Evolutionary conservation across 1,140 invertebrate species (phyloP), one percentile per base, ranked within the genome.

Genomic region (Drosophila punjabiensis): DNA sequence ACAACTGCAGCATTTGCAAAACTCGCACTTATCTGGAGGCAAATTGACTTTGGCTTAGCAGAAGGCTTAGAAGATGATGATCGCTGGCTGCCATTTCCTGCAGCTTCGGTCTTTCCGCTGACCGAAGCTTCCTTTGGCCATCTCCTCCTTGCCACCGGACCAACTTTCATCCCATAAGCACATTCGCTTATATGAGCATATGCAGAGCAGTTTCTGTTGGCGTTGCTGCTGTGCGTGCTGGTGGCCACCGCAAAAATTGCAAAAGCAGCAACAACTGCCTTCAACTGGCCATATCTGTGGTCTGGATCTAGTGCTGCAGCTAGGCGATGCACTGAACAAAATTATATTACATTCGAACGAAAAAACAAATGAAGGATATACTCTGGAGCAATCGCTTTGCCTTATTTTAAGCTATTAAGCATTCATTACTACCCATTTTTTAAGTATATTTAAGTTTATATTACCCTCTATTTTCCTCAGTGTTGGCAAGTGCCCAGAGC

Each of bases 261-360:
- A 68, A 48, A 24, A 56, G 9, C 65, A 24, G 32, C 65, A 68
- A 68, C 63, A 53, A 62, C 55, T 39, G 24, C 37, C 75, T 39
- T 52, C 60, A 71, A 79, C 75, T 59, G 35, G 37, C 37, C 67
- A 33, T 79, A 79, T 79, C 77, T 79, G 67, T 32, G 77, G 76
- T 73, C 59, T 37, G 73, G 39, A 75, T 76, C 78, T 70, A 65
- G 64, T 41, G n/a, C 52, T 55, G 55, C 10, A 75, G 43, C 79
- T 65, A 67, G 79, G 39, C 56, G 11, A 9, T 71, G 55, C 77
- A 66, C 58, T 24, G 5, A 5, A 4, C 0, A 13, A 33, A n/a
- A 50, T n/a, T 1, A 7, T 20, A n/a, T 5, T 14, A 35, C 35
- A 33, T 3, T 30, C 3, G 1, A 20, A 35, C 1, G 4, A 24